A percentile compares a stretch with the other conserved stretches of the same genome.
Conservation (phyloP, 2,797 vertebrate species). For the Notamacropus eugenii region DNA sequence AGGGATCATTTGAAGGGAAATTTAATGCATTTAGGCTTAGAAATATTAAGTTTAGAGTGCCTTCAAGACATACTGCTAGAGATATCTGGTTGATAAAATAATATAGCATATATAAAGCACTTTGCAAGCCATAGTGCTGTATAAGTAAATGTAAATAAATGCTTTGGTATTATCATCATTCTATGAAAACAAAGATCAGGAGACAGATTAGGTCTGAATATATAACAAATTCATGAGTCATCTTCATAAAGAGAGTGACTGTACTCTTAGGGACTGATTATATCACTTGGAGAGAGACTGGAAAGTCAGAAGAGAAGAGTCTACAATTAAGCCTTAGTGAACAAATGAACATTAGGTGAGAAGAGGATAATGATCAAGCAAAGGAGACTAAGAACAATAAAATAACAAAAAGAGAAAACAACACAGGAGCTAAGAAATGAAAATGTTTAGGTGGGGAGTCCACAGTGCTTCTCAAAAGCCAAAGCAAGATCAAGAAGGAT, state of each 20-base stretch:
- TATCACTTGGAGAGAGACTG: background rate
- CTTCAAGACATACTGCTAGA: background rate
- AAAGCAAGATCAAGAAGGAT: background rate
- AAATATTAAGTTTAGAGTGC: background rate
- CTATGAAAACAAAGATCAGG: background rate
- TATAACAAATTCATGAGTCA: background rate
- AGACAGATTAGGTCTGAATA: background rate
- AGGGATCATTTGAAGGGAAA: background rate
- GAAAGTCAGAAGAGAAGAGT: background rate
- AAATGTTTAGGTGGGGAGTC: background rate
- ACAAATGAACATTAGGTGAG: background rate
- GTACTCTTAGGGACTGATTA: background rate
- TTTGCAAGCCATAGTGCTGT: background rate
- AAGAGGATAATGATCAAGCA: background rate
- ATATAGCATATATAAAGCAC: background rate
- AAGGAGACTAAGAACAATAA: background rate
- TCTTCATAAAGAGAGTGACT: background rate
- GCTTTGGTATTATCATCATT: background rate
- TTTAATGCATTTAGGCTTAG: background rate
- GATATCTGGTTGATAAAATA: background rate
- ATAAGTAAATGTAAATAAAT: background rate
- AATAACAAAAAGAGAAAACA: background rate
- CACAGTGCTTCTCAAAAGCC: background rate
- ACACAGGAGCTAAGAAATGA: background rate
- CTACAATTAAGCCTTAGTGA: background rate